Evolutionary conservation across 2,888 invertebrate genomes (phyloP), one percentile per base, ranked within the genome.

Genomic region (Drosophila austrosaltans): DNA sequence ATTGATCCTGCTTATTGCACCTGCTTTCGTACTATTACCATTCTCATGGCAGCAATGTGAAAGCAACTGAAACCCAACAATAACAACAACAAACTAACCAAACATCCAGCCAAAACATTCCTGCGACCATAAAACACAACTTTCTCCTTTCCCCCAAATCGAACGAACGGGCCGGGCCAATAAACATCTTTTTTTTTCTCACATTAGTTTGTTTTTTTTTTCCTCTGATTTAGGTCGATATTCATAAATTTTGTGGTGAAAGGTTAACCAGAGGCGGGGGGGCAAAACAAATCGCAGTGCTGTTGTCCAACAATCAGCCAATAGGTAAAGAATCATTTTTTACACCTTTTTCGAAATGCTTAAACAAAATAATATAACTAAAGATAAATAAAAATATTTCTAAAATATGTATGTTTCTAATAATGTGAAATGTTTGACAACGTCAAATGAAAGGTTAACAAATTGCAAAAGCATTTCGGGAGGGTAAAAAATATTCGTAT

Each of bases 71-170:
- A 36, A 36, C n/a, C 28, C 32, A 44, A 56, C 40, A 57, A 40
- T 6, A 32, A 36, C 36, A 36, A 36, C 8, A 58, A n/a, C 10
- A 57, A 39, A 57, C 32, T 1, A 20, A 20, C 57, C 22, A 4
- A 22, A 58, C 39, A 42, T n/a, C 22, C 53, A 53, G 22, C 32
- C 48, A 39, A 25, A 39, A 40, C 12, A 22, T 32, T 63, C 63
- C 59, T 69, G 58, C 36, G 48, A 48, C 53, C 39, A 48, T 53
- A 42, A 53, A 22, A 22, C 32, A 16, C 64, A 71, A 83, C 87
- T 83, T 83, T 83, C 83, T 86, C 79, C 79, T 79, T 81, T 76
- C 72, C 72, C 78, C 78, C 68, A 63, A 57, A 56, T 32, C 5
- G 12, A 36, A 22, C 22, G 3, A 53, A 53, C 25, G 40, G 40